Conservation (phyloP, 2,113 vertebrate species). For the Psittacula cyanocephala region DNA sequence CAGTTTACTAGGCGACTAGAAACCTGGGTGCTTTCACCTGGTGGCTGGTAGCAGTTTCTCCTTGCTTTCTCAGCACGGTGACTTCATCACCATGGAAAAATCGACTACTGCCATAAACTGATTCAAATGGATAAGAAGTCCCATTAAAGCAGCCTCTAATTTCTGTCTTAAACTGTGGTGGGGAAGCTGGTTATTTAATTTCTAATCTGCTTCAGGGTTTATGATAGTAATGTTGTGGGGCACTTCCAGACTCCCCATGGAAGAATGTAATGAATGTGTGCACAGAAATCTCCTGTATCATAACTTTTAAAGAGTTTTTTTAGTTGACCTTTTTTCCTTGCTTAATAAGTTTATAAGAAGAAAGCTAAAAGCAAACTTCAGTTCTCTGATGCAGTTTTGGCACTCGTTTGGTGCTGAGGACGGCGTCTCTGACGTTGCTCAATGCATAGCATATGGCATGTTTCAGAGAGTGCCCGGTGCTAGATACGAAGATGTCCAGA, state of each 20-base stretch:
- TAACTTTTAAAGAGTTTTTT: not conserved
- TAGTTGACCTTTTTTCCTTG: not conserved
- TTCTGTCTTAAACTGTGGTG: not conserved
- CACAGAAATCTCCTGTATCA: rapidly evolving
- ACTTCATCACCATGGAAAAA: conserved; percentile 34
- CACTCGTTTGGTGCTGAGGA: not conserved
- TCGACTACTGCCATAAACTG: not conserved
- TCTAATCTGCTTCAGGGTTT: not conserved
- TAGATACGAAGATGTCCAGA: not conserved
- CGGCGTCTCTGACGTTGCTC: not conserved
- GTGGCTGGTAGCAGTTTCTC: not conserved
- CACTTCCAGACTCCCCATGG: not conserved
- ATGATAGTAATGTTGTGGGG: not conserved
- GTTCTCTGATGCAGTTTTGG: not conserved
- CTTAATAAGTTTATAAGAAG: not conserved
- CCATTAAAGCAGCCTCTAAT: not conserved
- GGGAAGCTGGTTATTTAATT: not conserved
- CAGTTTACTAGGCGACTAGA: not conserved
- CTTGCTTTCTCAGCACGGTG: not conserved
- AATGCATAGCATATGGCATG: conserved; percentile 1
- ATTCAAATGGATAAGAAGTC: not conserved
- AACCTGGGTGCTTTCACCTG: conserved; percentile 22
- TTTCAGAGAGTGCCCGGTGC: not conserved
- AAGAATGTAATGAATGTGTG: not conserved
- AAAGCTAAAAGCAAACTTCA: not conserved